Base-by-base conservation (phyloP, 2,113 vertebrate genomes). In the Rafetus swinhoei region DNA sequence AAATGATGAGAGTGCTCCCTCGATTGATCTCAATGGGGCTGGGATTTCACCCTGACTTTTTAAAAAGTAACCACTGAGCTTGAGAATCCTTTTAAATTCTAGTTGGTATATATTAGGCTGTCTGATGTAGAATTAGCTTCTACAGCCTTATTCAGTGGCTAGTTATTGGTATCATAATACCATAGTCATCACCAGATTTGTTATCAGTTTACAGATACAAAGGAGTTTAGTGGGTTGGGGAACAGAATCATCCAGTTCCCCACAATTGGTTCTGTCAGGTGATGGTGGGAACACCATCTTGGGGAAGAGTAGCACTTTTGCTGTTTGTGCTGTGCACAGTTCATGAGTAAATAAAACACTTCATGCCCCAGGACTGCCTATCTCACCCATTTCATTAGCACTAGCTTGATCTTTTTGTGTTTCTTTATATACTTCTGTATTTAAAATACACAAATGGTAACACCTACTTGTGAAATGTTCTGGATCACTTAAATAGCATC, bases 301-400 rank as follows among this genome's bases (percentile, higher is more conserved):
- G 62, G 62, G 90, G 27, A 82, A 94, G 83, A 5, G 84, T 90
- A 57, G 32, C 45, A 29, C 45, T 92, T 94, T 6, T 57, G 35
- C 32, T 92, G 32, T 89, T 92, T 53, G 7, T 93, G 57, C 9
- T 86, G 19, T 84, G 94, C 55, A 2, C 24, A 13, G 29, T 79
- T 69, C 90, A 25, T 52, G 79, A n/a, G 11, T 76, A 60, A 89
- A 93, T 81, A 29, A 89, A 93, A 92, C 6, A 74, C 80, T 92
- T n/a, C 50, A 82, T 29, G 12, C 57, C 82, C n/a, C 82, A 88
- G 86, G 92, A 85, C 74, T 81, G n/a, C 65, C 74, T 60, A 3
- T 10, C 10, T 82, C 89, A 54, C 7, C 0, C 84, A 81, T 86
- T 90, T 91, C 59, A 54, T 86, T 85, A 92, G 54, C 60, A 82